phyloP scores from a whole-genome alignment of 2,888 invertebrate genomes.

The Drosophila monieri region DNA sequence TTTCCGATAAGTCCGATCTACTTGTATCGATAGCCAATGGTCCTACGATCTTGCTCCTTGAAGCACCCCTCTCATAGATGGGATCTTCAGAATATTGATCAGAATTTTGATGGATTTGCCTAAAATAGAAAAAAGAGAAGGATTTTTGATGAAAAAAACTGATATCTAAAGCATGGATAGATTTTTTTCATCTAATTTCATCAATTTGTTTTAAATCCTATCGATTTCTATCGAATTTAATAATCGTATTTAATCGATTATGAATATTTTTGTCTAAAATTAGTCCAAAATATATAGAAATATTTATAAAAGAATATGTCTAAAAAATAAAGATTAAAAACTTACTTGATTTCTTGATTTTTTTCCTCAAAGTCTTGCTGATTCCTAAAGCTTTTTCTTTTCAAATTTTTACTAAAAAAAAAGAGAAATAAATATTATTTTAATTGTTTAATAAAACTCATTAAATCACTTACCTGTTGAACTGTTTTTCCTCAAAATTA shows the following conservation, averaged over 20 bases:
- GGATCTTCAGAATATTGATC: neutral
- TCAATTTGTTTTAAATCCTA: neutral
- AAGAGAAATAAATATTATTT: neutral
- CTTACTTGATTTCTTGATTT: conserved; percentile 1
- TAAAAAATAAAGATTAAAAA: neutral
- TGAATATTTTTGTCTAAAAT: no score
- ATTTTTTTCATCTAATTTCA: no score
- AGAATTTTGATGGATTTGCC: neutral
- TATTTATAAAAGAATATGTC: no score
- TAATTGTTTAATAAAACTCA: no score
- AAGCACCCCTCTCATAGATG: neutral
- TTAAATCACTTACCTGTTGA: neutral
- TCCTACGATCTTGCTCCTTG: neutral
- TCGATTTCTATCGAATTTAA: neutral
- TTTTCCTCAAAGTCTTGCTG: neutral
- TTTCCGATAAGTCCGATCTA: neutral
- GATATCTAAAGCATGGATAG: no score
- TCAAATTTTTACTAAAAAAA: neutral
- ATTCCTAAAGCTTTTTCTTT: neutral
- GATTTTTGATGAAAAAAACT: neutral
- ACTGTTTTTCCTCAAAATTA: neutral
- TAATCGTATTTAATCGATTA: no score
- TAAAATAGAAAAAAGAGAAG: neutral
- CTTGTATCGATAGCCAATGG: neutral
- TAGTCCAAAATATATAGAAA: no score